Conservation (phyloP, 2,888 invertebrate genomes). For the Agonopterix arenella region DNA sequence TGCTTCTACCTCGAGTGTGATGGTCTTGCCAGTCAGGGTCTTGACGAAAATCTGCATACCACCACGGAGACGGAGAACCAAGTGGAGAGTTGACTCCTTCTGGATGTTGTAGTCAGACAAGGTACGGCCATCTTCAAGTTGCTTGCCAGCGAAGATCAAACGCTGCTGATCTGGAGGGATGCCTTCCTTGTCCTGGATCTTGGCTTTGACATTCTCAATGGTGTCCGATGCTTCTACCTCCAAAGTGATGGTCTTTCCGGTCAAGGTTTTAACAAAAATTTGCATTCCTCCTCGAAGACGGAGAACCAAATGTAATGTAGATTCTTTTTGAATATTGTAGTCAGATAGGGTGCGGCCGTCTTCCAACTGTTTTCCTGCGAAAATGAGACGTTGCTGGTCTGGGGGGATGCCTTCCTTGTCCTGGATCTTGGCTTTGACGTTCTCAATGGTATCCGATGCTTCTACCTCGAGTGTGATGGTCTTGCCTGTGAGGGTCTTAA, state of each 20-base stretch:
- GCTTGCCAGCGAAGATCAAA: conserved; percentile 49
- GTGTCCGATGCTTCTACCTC: conserved; percentile 56
- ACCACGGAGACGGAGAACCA: conserved; percentile 45
- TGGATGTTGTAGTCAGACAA: conserved; percentile 52
- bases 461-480: conserved; percentile 52
- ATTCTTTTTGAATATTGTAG: conserved; percentile 54
- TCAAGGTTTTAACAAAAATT: conserved; percentile 49
- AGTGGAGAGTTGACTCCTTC: conserved; percentile 46
- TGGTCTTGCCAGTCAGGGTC: conserved; percentile 48
- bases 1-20: conserved; percentile 46
- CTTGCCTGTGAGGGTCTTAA: conserved; percentile 47
- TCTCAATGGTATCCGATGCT: conserved; percentile 48
- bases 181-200: conserved; percentile 57
- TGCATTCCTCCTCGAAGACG: conserved; percentile 56
- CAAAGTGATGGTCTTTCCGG: conserved; percentile 48
- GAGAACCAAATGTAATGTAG: conserved; percentile 42
- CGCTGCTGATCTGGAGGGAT: conserved; percentile 57
- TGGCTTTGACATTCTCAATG: conserved; percentile 58
- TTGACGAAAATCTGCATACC: conserved; percentile 62
- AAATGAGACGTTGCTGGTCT: conserved; percentile 49
- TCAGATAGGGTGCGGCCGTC: conserved; percentile 51
- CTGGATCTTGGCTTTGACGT: conserved; percentile 55
- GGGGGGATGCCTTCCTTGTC: conserved; percentile 55
- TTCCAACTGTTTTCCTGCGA: conserved; percentile 50
- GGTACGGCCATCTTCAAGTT: conserved; percentile 48